Percentiles rank a stretch among this genome's conserved stretches.
Evolutionary conservation across 2,113 vertebrate species (phyloP).

Genomic region (Charina bottae): DNA sequence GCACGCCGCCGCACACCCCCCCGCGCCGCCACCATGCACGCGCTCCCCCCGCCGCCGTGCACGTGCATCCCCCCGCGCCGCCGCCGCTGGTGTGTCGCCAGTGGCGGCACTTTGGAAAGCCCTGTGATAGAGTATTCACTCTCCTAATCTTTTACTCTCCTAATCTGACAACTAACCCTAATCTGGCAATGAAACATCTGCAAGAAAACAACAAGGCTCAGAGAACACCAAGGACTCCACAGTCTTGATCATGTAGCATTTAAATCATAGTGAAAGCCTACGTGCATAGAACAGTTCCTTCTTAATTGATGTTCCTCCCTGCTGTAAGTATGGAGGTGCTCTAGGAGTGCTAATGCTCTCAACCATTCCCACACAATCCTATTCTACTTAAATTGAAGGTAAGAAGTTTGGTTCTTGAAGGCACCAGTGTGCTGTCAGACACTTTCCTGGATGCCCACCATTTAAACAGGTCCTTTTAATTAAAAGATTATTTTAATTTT

Average conservation of each 20-base stretch:
- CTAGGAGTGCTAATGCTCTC: background rate
- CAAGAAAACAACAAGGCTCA: no score
- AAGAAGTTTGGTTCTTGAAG: background rate
- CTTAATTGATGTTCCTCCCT: background rate
- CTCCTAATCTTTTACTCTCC: no score
- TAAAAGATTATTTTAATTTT: background rate
- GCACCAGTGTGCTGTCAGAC: background rate
- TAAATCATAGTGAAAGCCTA: background rate
- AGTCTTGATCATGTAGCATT: background rate
- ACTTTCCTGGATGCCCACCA: background rate
- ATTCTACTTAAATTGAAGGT: background rate
- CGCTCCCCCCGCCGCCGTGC: no score
- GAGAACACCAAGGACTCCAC: no score
- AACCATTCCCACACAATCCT: background rate
- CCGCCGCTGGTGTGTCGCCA: no score
- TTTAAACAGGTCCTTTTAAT: background rate
- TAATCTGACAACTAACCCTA: no score
- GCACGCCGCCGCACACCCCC: no score
- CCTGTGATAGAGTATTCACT: no score
- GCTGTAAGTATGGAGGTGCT: background rate
- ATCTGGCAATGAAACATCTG: no score
- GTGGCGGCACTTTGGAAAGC: no score
- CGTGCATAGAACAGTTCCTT: background rate
- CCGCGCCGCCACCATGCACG: no score
- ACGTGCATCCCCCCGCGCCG: no score